Evolutionary conservation across 2,888 invertebrate species (phyloP), one percentile per base, ranked within the genome.

Genomic region (Neoitamus cyanurus): DNA sequence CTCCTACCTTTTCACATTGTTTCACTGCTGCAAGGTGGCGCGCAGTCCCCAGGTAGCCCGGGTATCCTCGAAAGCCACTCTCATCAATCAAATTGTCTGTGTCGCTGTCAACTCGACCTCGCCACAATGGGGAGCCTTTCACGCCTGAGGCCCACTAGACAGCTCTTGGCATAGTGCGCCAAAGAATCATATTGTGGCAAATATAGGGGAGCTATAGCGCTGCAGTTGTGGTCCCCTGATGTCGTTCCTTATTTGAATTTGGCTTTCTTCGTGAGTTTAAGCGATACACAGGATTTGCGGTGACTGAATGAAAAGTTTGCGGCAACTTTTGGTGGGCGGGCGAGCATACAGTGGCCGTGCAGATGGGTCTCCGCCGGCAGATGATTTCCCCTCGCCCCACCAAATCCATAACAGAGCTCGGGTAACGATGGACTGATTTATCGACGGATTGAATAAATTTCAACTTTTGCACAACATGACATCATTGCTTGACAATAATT

Each of bases 31-130:
- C 30, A 70, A 70, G 70, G 70, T 70, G 34, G 70, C 70, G 42
- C 42, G 42, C 42, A 42, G 6, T 42, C 42, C 42, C 25, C 31
- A n/a, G 5, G 15, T 31, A 31, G 3, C 31, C 31, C 70, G 30
- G 70, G 70, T 70, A 70, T 28, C 34, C 31, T 70, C n/a, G 70
- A 70, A 70, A 70, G 70, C 70, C 34, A 70, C 70, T 70, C 70
- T 70, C 70, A 70, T 70, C 70, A 70, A 70, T 70, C 70, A 70
- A 70, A 70, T 70, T 70, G 70, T 70, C 34, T 70, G 70, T 70
- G 34, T 70, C n/a, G 30, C 70, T 70, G 70, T 70, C 70, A 70
- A 70, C 70, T 31, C 31, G 70, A 70, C 70, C 34, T 31, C 70
- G n/a, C 70, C 70, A 15, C 70, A 70, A 20, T 58, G 58, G 58